Percentiles rank a stretch among this genome's conserved stretches.
phyloP scores from a whole-genome alignment of 2,113 vertebrate genomes.

The Stegostoma tigrinum region DNA sequence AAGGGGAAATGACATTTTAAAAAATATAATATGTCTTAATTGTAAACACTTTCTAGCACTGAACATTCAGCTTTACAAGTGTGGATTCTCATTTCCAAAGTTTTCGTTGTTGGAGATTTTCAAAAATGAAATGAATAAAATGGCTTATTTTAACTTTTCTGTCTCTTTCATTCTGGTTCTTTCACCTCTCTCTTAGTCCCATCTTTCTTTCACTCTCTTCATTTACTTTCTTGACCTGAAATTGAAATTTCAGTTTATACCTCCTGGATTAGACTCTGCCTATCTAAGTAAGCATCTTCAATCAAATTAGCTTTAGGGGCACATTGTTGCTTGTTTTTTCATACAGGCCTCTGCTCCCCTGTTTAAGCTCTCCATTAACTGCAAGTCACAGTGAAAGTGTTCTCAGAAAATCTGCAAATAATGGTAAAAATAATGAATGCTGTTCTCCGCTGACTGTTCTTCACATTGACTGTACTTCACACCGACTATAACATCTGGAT shows the following conservation, averaged over 20 bases:
- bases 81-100: background rate
- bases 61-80: background rate
- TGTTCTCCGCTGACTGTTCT: background rate
- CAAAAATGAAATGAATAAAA: background rate
- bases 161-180: background rate
- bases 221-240: background rate
- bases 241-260: background rate
- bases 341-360: background rate
- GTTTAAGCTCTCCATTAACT: background rate
- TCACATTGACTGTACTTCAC: background rate
- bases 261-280: background rate
- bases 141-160: background rate
- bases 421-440: background rate
- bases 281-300: background rate
- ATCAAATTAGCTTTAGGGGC: background rate
- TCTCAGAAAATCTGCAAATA: background rate
- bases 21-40: background rate
- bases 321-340: background rate
- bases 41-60: background rate
- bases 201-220: background rate
- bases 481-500: background rate
- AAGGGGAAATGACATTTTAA: background rate
- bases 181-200: background rate
- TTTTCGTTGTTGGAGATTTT: background rate
- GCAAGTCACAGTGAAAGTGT: background rate